These are phyloP conservation scores for Enoplosus armatus DNA, from an alignment of 2,797 vertebrate species.

Conservation along the genomic window DNA sequence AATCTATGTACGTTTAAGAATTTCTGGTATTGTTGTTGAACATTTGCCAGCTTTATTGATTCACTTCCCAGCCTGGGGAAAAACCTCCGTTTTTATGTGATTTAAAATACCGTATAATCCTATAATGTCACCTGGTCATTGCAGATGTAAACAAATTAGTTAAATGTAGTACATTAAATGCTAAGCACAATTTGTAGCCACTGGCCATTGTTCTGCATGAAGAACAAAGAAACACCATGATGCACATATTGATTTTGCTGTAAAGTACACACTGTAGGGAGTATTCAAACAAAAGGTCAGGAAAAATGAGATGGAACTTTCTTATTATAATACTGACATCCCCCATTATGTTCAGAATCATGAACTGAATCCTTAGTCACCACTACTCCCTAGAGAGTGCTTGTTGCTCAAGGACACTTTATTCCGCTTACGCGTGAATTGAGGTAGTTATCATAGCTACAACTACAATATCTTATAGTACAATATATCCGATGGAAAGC, in stretches of 20 bases:
- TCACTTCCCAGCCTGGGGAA: slow-evolving; percentile 39
- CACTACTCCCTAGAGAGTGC: slow-evolving; percentile 31
- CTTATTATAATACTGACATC: slow-evolving; percentile 71
- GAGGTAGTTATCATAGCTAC: slow-evolving; percentile 26
- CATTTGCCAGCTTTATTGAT: slow-evolving; percentile 57
- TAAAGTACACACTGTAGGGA: slow-evolving; percentile 70
- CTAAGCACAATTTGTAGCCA: slow-evolving; percentile 55
- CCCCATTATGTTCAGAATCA: slow-evolving; percentile 57
- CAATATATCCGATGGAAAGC: slow-evolving; percentile 14
- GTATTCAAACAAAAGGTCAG: slow-evolving; percentile 78
- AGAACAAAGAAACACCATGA: slow-evolving; percentile 60
- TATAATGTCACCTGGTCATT: slow-evolving; percentile 45
- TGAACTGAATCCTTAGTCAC: slow-evolving; percentile 56
- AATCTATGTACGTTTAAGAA: slow-evolving; percentile 29
- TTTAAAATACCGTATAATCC: slow-evolving; percentile 46
- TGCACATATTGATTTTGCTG: slow-evolving; percentile 76
- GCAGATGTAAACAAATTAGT: slow-evolving; percentile 47
- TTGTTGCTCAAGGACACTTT: slow-evolving; percentile 50
- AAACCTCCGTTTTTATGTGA: slow-evolving; percentile 35
- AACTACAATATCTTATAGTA: neutral
- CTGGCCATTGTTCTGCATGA: slow-evolving; percentile 52
- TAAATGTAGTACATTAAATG: slow-evolving; percentile 30
- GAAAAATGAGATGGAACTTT: slow-evolving; percentile 72
- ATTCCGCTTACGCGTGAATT: slow-evolving; percentile 27
- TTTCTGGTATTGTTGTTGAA: slow-evolving; percentile 35